These are phyloP conservation scores for Fragum sueziense DNA, from an alignment of 2,888 invertebrate genomes.

Conservation along the genomic window DNA sequence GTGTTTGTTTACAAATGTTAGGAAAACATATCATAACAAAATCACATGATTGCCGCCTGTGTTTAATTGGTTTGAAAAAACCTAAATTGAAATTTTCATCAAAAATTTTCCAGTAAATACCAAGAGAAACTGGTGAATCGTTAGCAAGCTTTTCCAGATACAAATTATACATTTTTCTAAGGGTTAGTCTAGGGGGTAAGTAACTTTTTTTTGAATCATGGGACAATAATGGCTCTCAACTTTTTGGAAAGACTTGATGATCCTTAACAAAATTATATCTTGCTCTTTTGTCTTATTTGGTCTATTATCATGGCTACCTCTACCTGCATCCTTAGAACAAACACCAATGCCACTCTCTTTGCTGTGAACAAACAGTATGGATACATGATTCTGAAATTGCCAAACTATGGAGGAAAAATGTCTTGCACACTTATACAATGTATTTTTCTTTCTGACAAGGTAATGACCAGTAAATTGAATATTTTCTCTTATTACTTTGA, in stretches of 20 bases:
- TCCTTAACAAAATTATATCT: conserved; percentile 6
- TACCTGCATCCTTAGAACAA: neutral
- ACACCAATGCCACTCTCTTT: conserved; percentile 9
- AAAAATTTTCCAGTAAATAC: conserved; percentile 33
- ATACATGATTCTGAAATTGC: conserved; percentile 3
- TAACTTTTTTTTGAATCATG: conserved; percentile 14
- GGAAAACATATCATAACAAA: too few species aligned
- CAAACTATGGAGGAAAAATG: neutral
- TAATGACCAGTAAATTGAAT: neutral
- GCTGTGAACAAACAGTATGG: neutral
- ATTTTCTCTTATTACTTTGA: neutral
- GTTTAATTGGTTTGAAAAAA: conserved; percentile 34
- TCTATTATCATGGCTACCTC: conserved; percentile 15
- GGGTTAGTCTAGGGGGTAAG: conserved; percentile 13
- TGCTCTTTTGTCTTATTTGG: conserved; percentile 14
- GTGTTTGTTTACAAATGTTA: too few species aligned
- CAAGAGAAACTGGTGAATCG: neutral
- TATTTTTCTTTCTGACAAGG: neutral
- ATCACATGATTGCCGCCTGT: too few species aligned
- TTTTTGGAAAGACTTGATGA: conserved; percentile 23
- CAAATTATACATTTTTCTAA: conserved; percentile 24
- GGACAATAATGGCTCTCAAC: conserved; percentile 37
- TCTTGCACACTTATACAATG: neutral
- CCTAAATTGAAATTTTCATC: conserved; percentile 23
- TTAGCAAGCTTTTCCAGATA: conserved; percentile 15